Evolutionary conservation across 2,113 vertebrate genomes (phyloP).

Genomic region (Accipiter virgatus): DNA sequence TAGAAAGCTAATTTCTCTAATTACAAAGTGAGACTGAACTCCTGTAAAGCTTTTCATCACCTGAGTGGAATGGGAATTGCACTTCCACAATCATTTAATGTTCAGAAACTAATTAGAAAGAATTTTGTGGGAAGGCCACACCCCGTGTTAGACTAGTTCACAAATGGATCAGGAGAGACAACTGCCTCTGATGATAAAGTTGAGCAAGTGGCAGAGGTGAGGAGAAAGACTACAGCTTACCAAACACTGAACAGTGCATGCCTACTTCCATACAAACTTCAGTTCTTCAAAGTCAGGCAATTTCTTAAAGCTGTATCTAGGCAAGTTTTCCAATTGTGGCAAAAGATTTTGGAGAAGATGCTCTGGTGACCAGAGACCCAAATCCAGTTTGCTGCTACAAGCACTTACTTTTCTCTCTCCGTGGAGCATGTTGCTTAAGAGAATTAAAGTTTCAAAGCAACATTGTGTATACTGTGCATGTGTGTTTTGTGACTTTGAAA

Average conservation of each 20-base stretch:
- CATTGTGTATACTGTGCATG: accelerated
- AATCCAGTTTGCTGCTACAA: not conserved
- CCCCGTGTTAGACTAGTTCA: constrained; percentile 31
- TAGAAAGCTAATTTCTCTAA: constrained; percentile 75
- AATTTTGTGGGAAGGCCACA: constrained; percentile 11
- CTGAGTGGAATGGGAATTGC: constrained; percentile 62
- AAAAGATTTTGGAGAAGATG: not conserved
- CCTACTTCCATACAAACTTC: not conserved
- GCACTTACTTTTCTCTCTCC: not conserved
- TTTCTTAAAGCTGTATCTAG: not conserved
- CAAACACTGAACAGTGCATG: not conserved
- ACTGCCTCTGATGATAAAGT: not conserved
- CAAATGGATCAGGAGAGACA: constrained; percentile 6
- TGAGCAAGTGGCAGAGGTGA: constrained; percentile 2
- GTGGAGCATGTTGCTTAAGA: not conserved
- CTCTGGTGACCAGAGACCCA: not conserved
- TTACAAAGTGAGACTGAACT: constrained; percentile 73
- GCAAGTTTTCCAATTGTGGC: not conserved
- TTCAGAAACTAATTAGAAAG: constrained; percentile 57
- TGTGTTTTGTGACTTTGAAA: not conserved
- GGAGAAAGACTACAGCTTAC: not conserved
- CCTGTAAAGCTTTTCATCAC: constrained; percentile 68
- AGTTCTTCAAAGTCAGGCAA: not conserved
- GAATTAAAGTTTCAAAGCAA: not conserved
- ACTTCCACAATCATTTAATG: constrained; percentile 50